A percentile compares a stretch with the other conserved stretches of the same genome.
Conservation (phyloP, 2,888 invertebrate genomes). For the Autographa pulchrina region DNA sequence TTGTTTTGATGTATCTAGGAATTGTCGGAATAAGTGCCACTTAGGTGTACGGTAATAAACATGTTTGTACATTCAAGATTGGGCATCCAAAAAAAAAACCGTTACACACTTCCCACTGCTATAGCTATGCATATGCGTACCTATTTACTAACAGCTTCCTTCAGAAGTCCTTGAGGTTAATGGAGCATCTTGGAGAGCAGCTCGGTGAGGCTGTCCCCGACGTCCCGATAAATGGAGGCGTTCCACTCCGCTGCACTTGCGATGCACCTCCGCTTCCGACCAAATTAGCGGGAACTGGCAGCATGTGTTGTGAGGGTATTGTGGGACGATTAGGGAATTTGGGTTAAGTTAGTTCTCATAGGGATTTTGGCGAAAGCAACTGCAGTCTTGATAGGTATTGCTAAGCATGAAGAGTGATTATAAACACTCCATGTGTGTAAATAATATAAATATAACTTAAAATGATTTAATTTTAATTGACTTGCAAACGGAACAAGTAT, state of each 20-base stretch:
- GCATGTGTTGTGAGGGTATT: not conserved
- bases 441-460: not conserved
- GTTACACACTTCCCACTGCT: too few species aligned
- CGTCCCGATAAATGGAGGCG: slow-evolving; percentile 33
- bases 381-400: not conserved
- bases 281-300: not conserved
- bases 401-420: not conserved
- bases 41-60: not conserved
- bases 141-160: slow-evolving; percentile 17
- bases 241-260: slow-evolving; percentile 31
- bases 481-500: too few species aligned
- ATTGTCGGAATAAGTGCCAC: slow-evolving; percentile 10
- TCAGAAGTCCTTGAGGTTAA: slow-evolving; percentile 35
- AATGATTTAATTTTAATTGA: too few species aligned
- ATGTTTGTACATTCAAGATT: not conserved
- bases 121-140: not conserved
- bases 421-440: not conserved
- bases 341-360: not conserved
- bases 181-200: slow-evolving; percentile 32
- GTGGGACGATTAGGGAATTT: not conserved
- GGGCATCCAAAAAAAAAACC: too few species aligned
- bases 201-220: slow-evolving; percentile 17
- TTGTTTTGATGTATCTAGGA: slow-evolving; percentile 16
- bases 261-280: slow-evolving; percentile 26
- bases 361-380: not conserved